Evolutionary conservation across 2,113 vertebrate species (phyloP).

Genomic region (Artemisiospiza belli): DNA sequence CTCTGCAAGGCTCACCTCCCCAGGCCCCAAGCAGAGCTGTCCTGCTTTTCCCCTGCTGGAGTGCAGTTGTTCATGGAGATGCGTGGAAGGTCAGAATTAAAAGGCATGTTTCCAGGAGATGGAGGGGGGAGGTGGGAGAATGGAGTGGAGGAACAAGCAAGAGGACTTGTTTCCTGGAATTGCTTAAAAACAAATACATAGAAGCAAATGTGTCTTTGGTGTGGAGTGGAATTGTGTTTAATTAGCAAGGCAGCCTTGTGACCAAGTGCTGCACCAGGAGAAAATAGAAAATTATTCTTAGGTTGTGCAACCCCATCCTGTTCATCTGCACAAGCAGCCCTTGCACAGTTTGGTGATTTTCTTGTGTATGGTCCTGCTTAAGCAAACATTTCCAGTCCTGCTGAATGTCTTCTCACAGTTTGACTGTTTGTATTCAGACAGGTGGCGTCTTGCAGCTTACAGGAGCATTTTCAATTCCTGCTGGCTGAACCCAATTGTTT

Average conservation of each 20-base stretch:
- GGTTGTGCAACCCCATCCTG: neutral
- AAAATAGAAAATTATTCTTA: neutral
- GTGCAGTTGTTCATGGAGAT: neutral
- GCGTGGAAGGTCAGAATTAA: neutral
- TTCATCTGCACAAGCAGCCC: neutral
- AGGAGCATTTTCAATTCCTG: neutral
- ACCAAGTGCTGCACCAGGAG: neutral
- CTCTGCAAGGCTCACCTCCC: neutral
- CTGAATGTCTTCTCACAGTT: neutral
- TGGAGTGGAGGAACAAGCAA: neutral
- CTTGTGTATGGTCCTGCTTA: neutral
- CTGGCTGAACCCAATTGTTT: neutral
- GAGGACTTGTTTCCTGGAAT: conserved; percentile 28
- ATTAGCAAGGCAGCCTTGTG: neutral
- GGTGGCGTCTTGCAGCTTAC: neutral
- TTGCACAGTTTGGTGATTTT: neutral
- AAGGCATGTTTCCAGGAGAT: neutral
- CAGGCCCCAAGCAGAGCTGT: conserved; percentile 30
- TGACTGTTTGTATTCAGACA: neutral
- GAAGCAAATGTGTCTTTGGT: neutral
- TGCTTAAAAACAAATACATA: neutral
- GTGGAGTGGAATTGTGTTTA: neutral
- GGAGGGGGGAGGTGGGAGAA: neutral
- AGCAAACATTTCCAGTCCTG: neutral
- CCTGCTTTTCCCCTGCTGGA: neutral